phyloP scores from a whole-genome alignment of 2,888 invertebrate species.

The Eutolmus rufibarbis region DNA sequence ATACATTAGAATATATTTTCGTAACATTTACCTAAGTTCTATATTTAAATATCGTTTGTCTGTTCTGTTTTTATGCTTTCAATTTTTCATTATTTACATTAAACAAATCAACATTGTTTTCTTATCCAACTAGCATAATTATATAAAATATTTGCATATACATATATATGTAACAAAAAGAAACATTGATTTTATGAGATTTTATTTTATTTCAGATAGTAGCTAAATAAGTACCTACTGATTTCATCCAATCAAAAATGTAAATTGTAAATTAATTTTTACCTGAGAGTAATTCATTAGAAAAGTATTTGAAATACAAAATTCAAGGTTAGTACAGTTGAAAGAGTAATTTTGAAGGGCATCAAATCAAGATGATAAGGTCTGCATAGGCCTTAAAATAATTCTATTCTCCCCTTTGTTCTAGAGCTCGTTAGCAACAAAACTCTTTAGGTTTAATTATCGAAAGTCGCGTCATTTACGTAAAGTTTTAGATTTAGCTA shows the following conservation, averaged over 20 bases:
- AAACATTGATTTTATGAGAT: too few species aligned
- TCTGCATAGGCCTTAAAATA: neutral
- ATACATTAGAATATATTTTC: neutral
- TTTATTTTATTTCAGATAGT: neutral
- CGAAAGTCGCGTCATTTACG: neutral
- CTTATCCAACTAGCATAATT: too few species aligned
- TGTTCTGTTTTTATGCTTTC: too few species aligned
- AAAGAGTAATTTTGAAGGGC: neutral
- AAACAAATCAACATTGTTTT: too few species aligned
- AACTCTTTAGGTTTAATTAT: neutral
- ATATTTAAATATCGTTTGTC: too few species aligned
- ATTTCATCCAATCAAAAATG: neutral
- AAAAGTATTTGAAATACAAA: neutral
- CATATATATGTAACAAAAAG: too few species aligned
- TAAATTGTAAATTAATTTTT: too few species aligned
- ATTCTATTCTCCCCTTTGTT: neutral
- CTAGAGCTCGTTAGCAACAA: neutral
- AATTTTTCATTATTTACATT: too few species aligned
- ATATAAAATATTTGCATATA: too few species aligned
- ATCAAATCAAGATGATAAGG: neutral
- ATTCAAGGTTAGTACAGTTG: neutral
- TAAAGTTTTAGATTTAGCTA: neutral
- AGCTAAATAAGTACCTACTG: neutral
- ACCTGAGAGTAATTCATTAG: neutral
- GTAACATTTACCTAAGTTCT: neutral